Conservation (phyloP, 2,113 vertebrate genomes). For the Pseudois nayaur region DNA sequence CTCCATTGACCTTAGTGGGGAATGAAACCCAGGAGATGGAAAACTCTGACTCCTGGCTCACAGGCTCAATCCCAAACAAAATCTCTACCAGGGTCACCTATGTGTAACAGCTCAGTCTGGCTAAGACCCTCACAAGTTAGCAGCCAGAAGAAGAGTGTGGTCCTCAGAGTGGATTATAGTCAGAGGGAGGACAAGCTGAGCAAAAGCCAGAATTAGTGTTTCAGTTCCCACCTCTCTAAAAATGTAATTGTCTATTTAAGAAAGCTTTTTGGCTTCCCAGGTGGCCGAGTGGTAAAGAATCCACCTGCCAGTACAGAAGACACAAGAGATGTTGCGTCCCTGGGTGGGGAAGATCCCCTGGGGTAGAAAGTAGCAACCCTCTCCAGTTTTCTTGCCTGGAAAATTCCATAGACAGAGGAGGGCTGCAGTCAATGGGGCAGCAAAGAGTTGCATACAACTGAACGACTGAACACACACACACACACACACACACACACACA, state of each 20-base stretch:
- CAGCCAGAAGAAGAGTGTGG: no score
- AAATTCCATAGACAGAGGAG: neutral
- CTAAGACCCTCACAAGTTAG: neutral
- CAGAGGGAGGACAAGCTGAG: neutral
- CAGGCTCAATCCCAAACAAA: neutral
- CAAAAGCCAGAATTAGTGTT: neutral
- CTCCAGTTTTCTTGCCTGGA: neutral
- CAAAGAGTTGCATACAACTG: neutral
- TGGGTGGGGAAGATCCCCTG: neutral
- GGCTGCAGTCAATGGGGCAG: neutral
- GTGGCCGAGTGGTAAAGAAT: neutral
- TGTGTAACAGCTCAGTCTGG: neutral
- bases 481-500: neutral
- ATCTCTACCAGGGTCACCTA: rapidly evolving
- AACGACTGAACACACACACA: neutral
- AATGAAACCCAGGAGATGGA: neutral
- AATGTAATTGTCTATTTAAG: constrained; percentile 19
- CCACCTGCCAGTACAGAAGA: neutral
- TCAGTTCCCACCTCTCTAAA: neutral
- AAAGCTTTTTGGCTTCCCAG: neutral
- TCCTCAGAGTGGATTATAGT: neutral
- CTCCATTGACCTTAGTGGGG: neutral
- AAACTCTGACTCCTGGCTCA: neutral
- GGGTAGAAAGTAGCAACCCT: neutral
- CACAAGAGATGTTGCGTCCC: neutral